Percentiles rank a stretch among this genome's conserved stretches.
Evolutionary conservation across 2,888 invertebrate genomes (phyloP).

Genomic region (Anarsia innoxiella): DNA sequence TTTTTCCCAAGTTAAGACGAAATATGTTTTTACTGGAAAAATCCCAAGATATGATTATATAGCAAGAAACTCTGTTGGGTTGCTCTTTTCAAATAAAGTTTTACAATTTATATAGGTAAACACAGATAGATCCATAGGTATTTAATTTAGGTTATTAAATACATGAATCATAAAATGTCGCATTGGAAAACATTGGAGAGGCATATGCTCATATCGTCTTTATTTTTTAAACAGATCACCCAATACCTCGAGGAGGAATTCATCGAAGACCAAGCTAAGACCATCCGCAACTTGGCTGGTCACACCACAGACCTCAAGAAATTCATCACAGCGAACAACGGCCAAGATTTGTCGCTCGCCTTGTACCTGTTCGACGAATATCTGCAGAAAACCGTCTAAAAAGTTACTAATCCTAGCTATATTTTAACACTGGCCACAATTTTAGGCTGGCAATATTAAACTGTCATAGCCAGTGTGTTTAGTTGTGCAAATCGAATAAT

Average conservation of each 20-base stretch:
- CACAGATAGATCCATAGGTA: too few relatives aligned
- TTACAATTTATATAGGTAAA: too few relatives aligned
- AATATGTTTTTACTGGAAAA: too few relatives aligned
- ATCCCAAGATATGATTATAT: too few relatives aligned
- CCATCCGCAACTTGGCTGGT: slow-evolving; percentile 82
- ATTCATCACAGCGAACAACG: slow-evolving; percentile 70
- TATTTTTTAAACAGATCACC: slow-evolving; percentile 62
- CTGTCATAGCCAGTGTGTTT: too few relatives aligned
- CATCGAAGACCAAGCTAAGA: slow-evolving; percentile 79
- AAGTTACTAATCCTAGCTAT: slow-evolving; percentile 8
- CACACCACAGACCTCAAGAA: slow-evolving; percentile 82
- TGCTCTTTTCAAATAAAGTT: too few relatives aligned
- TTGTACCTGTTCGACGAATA: slow-evolving; percentile 86
- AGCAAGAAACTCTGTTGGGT: too few relatives aligned
- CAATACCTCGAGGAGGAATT: slow-evolving; percentile 87
- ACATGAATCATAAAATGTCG: too few relatives aligned
- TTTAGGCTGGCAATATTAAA: not conserved
- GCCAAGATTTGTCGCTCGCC: slow-evolving; percentile 77
- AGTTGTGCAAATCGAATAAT: not conserved
- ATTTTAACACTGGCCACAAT: too few relatives aligned
- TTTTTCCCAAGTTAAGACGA: too few relatives aligned
- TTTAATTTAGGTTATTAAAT: too few relatives aligned
- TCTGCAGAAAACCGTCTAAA: slow-evolving; percentile 54
- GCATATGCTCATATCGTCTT: not conserved
- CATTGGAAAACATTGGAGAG: too few relatives aligned